Percentiles rank a stretch among this genome's conserved stretches.
Evolutionary conservation across 2,113 vertebrate genomes (phyloP).

Genomic region (Gadus macrocephalus): DNA sequence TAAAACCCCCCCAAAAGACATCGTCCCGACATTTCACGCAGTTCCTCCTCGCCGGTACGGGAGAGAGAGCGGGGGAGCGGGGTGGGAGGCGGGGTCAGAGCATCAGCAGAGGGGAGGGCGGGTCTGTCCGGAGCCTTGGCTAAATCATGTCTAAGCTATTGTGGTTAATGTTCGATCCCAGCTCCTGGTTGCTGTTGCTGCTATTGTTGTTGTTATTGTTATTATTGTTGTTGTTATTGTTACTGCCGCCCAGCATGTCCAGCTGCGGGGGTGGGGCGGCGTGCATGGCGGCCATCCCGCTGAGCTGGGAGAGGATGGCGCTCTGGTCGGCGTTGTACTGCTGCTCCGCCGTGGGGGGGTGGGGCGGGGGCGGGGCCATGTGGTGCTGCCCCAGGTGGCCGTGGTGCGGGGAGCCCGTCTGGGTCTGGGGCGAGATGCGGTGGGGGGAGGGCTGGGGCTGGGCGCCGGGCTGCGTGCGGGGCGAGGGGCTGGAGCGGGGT

Average conservation of each 20-base stretch:
- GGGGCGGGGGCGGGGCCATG: conserved; percentile 79
- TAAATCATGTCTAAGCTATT: conserved; percentile 93
- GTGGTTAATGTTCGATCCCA: conserved; percentile 86
- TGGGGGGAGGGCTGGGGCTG: conserved; percentile 95
- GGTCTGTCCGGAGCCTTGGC: conserved; percentile 54
- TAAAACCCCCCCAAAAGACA: conserved; percentile 68
- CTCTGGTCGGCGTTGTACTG: conserved; percentile 72
- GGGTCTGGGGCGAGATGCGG: conserved; percentile 92
- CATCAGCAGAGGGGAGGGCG: conserved; percentile 56
- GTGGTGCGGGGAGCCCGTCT: conserved; percentile 87
- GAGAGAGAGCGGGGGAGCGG: conserved; percentile 15
- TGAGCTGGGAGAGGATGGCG: conserved; percentile 90
- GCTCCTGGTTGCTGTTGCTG: conserved; percentile 84
- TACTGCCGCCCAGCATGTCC: conserved; percentile 81
- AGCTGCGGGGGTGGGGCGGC: conserved; percentile 80
- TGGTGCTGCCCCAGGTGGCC: conserved; percentile 68
- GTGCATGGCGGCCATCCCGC: conserved; percentile 88
- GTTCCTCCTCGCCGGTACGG: conserved; percentile 32
- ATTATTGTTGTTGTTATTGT: conserved; percentile 34
- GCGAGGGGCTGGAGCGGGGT: conserved; percentile 94
- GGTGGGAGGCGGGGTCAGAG: conserved; percentile 45
- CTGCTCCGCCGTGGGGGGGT: conserved; percentile 67
- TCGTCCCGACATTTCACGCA: conserved; percentile 48
- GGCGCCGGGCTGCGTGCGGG: conserved; percentile 96
- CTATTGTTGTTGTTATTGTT: conserved; percentile 23